Conservation (phyloP, 92 coral and sea anemone genomes). For the Porites divaricata region DNA sequence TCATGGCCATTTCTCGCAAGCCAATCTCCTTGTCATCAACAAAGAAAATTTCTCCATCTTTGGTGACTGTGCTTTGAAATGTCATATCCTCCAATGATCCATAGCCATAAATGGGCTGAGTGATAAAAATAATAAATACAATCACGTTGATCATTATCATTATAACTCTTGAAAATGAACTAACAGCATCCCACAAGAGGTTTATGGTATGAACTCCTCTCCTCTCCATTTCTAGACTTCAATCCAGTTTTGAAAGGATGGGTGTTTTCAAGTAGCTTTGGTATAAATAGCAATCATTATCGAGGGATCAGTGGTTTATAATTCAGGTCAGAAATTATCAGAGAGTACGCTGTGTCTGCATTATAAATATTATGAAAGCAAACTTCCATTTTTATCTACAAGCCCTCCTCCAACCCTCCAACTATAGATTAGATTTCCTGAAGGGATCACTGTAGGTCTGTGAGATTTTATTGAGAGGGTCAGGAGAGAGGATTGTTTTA, state of each 20-base stretch:
- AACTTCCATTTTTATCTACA: too few relatives aligned
- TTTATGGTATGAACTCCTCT: background rate
- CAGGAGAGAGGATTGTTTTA: too few relatives aligned
- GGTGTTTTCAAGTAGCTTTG: background rate
- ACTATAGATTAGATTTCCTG: too few relatives aligned
- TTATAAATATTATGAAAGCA: too few relatives aligned
- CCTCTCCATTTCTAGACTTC: too few relatives aligned
- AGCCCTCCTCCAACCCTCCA: too few relatives aligned
- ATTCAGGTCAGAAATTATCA: too few relatives aligned
- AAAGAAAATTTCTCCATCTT: constrained; percentile 89
- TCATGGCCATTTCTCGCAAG: constrained; percentile 91
- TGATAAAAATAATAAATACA: constrained; percentile 1
- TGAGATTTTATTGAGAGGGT: too few relatives aligned
- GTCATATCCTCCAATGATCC: constrained; percentile 86
- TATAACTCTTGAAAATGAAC: background rate
- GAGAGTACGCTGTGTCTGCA: too few relatives aligned
- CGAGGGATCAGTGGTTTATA: too few relatives aligned
- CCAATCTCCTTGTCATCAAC: constrained; percentile 96
- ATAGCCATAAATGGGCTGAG: constrained; percentile 94
- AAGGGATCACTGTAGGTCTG: too few relatives aligned
- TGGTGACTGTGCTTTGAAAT: constrained; percentile 81
- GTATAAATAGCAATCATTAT: too few relatives aligned
- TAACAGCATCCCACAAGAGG: background rate
- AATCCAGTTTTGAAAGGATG: background rate
- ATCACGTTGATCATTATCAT: background rate